Evolutionary conservation across 2,888 invertebrate species (phyloP), one percentile per base, ranked within the genome.

Genomic region (Camponotus fellah): DNA sequence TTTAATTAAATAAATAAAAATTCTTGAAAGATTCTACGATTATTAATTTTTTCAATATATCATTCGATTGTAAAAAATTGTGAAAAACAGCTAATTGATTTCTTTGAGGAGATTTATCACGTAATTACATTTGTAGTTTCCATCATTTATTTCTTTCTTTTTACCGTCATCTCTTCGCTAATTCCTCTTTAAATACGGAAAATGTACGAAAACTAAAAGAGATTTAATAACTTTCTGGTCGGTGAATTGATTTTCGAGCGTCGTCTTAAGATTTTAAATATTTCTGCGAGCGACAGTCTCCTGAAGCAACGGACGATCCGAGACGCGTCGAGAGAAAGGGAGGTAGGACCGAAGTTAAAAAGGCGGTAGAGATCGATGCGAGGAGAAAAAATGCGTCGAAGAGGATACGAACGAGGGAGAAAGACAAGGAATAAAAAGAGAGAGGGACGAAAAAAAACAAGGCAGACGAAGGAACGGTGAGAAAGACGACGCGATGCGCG

Each of bases 241-340:
- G 71, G 4, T 21, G 71, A 71, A 79, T 71, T 79, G 79, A 79
- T 79, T 71, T 79, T 71, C 43, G 69, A 17, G 62, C 81, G 37
- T 14, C 34, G 81, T 74, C 64, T 53, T 32, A 14, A 40, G 64
- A 62, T 26, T 40, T 74, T 72, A 81, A 81, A 81, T 72, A 74
- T 75, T 74, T 81, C 76, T 64, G 76, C 75, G 74, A 53, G 49
- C 81, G 64, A 81, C 64, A 74, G 49, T 64, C 76, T 81, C 40
- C 53, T 64, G 69, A 26, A 80, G 79, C 79, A 49, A 75, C 58
- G 58, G 26, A 75, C 62, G 58, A 60, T n/a, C 46, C 34, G 43
- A 43, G 37, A 58, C 62, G 71, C 76, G 75, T 69, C 37, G 75
- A 53, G 64, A 75, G 74, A 58, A 56, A 64, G 34, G 74, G 12